Evolutionary conservation across 1,140 invertebrate species (phyloP), one percentile per base, ranked within the genome.

Genomic region (Saccostrea echinata): DNA sequence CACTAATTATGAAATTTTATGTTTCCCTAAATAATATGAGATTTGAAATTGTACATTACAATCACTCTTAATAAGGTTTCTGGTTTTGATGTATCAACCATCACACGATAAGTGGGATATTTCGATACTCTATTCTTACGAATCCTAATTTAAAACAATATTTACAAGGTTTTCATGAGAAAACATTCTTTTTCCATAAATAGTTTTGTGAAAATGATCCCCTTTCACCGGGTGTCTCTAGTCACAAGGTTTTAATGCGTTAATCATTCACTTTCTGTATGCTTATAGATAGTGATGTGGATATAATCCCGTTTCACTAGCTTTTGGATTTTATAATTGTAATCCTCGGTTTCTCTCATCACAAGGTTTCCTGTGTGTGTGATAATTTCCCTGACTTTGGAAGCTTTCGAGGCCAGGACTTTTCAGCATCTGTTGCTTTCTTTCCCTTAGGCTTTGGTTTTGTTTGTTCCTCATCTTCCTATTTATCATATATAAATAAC

Each of bases 331-430:
- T 61, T 1, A 2, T 0, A 3, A 11, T n/a, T 61, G 16, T 61
- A 18, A 21, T 4, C 16, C 11, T 57, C 1, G 18, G 6, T n/a
- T 61, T 43, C 4, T 43, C 57, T 13, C 8, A 21, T 71, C 13
- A 71, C 68, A 71, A 12, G 27, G 68, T 71, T 71, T 71, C 68
- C 12, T 71, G 68, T 27, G n/a, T 71, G 68, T n/a, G 64, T 27
- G 68, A 71, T 24, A 71, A 71, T 33, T 71, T 71, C 24, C 27
- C 30, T 1, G 68, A 24, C 68, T 89, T 76, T 61, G 91, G 88
- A 64, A 86, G 81, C 21, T 89, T 91, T 71, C 88, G 55, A 64
- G 92, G 92, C 92, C 92, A 92, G 12, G 92, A 90, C 18, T 81
- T 57, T 43, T 88, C 86, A 1, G 88, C 91, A 88, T 92, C 92